A percentile compares a stretch with the other conserved stretches of the same genome.
Conservation (phyloP, 23 tunicate species). For the Halocynthia roretzi region DNA sequence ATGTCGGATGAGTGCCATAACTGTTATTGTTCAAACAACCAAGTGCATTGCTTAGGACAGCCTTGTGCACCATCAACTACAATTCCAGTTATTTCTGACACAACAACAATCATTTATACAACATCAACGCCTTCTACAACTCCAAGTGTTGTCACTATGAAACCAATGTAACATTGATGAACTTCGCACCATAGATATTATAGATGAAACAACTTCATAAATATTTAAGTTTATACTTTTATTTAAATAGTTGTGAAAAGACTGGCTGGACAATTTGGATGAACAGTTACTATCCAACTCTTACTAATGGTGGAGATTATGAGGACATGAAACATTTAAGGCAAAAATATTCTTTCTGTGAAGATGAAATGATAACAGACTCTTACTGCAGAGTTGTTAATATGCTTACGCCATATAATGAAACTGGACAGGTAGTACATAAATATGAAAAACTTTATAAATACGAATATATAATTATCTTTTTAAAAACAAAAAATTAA, state of each 20-base stretch:
- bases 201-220: too few relatives aligned
- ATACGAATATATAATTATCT: too few relatives aligned
- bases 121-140: not conserved
- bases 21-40: slow-evolving; percentile 19
- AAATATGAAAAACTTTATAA: not conserved
- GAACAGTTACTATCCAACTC: slow-evolving; percentile 28
- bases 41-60: slow-evolving; percentile 25
- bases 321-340: slow-evolving; percentile 13
- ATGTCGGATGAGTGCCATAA: slow-evolving; percentile 27
- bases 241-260: slow-evolving; percentile 5
- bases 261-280: slow-evolving; percentile 31
- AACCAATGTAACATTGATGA: not conserved
- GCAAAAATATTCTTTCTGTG: slow-evolving; percentile 12
- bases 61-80: slow-evolving; percentile 12
- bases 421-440: not conserved
- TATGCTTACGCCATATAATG: not conserved
- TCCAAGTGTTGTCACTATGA: not conserved
- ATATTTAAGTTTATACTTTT: too few relatives aligned
- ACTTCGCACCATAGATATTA: too few relatives aligned
- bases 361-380: slow-evolving; percentile 4
- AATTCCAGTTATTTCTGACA: not conserved
- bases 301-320: slow-evolving; percentile 25
- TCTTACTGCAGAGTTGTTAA: slow-evolving; percentile 26
- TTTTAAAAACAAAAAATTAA: not conserved
- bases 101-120: not conserved